Conservation (phyloP, 2,113 vertebrate species). For the Tyto alba region DNA sequence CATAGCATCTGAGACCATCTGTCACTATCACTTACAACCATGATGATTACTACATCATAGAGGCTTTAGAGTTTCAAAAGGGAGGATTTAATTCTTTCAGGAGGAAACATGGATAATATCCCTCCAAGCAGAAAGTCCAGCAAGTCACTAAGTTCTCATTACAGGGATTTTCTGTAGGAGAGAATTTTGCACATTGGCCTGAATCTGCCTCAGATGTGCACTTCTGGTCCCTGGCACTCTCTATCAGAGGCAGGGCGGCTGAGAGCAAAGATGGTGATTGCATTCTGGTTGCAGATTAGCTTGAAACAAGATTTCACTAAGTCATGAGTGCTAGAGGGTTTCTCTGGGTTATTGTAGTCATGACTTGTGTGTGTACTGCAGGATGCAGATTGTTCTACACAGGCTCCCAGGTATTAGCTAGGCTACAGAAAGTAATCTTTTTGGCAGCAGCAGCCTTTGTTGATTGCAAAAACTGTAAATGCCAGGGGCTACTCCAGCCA, state of each 20-base stretch:
- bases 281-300: background rate
- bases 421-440: conserved; percentile 21
- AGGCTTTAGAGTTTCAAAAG: background rate
- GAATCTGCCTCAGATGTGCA: background rate
- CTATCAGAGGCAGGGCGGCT: background rate
- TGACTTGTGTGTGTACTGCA: background rate
- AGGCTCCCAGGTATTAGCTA: background rate
- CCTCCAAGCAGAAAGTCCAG: background rate
- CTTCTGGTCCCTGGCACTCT: background rate
- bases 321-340: background rate
- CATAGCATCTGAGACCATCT: background rate
- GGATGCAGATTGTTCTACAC: background rate
- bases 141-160: conserved; percentile 4
- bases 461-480: conserved; percentile 24
- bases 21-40: background rate
- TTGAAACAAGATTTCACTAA: conserved; percentile 36
- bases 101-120: background rate
- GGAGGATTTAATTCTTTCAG: background rate
- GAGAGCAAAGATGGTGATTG: background rate
- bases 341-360: conserved; percentile 20
- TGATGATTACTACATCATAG: background rate
- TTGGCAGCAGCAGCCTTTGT: conserved; percentile 21
- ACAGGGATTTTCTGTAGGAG: background rate
- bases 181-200: background rate
- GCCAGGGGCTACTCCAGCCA: conserved; percentile 3